Percentiles rank a stretch among this genome's conserved stretches.
Conservation (phyloP, 1,140 invertebrate genomes). For the Chrysoperla carnea region DNA sequence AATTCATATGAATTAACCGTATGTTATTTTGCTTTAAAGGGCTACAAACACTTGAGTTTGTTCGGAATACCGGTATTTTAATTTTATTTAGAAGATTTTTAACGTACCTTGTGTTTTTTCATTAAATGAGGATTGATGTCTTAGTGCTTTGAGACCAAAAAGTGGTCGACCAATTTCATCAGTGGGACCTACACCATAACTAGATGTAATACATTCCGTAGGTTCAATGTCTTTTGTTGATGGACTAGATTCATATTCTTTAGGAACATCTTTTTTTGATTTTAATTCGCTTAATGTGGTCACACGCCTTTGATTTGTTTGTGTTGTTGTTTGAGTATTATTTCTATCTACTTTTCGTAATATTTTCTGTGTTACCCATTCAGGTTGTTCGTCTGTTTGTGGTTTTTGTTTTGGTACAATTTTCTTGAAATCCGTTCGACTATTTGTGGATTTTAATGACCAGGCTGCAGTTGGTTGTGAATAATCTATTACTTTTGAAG, state of each 20-base stretch:
- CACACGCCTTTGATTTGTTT: constrained; percentile 2
- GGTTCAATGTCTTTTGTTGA: constrained; percentile 14
- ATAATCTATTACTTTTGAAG: not conserved
- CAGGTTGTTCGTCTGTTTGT: constrained; percentile 13
- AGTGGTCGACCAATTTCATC: constrained; percentile 59
- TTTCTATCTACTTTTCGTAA: constrained; percentile 13
- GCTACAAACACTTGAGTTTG: too few species aligned
- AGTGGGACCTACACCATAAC: constrained; percentile 63
- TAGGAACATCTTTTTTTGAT: constrained; percentile 8
- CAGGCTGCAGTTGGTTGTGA: not conserved
- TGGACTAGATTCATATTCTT: constrained; percentile 6
- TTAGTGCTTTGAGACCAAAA: constrained; percentile 53
- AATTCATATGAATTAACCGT: too few species aligned
- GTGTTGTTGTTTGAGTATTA: constrained; percentile 6
- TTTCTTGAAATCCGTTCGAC: constrained; percentile 11
- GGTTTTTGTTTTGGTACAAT: constrained; percentile 9
- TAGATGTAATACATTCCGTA: constrained; percentile 51
- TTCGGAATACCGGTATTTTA: too few species aligned
- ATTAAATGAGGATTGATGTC: constrained; percentile 34
- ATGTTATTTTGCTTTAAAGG: too few species aligned
- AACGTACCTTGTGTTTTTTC: constrained; percentile 29
- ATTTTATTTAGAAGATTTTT: too few species aligned
- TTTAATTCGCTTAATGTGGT: not conserved
- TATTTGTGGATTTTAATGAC: not conserved
- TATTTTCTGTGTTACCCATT: constrained; percentile 18